These are phyloP conservation scores for Dasypolia templi DNA, from an alignment of 2,888 invertebrate genomes.

Conservation along the genomic window DNA sequence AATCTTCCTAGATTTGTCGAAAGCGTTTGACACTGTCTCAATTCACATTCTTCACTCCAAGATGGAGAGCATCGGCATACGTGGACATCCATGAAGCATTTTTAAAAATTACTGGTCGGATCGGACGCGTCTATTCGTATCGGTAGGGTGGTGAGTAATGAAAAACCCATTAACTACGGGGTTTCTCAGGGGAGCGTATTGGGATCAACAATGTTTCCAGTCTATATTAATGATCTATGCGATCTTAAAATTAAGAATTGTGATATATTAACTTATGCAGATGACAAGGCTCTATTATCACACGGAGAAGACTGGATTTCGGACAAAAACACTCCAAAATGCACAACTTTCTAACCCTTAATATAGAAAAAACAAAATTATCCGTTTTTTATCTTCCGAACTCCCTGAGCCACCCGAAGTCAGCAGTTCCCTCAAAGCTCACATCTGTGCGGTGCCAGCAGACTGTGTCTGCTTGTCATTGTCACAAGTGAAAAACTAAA, in stretches of 20 bases:
- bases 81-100: background rate
- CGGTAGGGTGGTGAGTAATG: background rate
- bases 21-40: background rate
- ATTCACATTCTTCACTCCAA: background rate
- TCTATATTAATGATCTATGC: no score
- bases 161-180: background rate
- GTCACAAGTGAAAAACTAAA: background rate
- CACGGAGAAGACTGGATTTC: background rate
- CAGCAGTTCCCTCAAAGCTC: background rate
- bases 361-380: background rate
- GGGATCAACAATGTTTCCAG: no score
- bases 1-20: background rate
- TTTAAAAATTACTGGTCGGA: background rate
- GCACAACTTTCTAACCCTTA: background rate
- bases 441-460: background rate
- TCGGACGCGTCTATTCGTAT: background rate
- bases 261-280: background rate
- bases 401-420: background rate
- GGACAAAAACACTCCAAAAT: conserved; percentile 1
- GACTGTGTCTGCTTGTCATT: background rate
- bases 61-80: background rate
- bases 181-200: no score
- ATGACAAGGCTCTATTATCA: background rate
- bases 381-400: background rate
- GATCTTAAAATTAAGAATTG: background rate